Percentiles rank a stretch among this genome's conserved stretches.
These are phyloP conservation scores for Lycorma delicatula DNA, from an alignment of 1,140 invertebrate species.

Conservation along the genomic window DNA sequence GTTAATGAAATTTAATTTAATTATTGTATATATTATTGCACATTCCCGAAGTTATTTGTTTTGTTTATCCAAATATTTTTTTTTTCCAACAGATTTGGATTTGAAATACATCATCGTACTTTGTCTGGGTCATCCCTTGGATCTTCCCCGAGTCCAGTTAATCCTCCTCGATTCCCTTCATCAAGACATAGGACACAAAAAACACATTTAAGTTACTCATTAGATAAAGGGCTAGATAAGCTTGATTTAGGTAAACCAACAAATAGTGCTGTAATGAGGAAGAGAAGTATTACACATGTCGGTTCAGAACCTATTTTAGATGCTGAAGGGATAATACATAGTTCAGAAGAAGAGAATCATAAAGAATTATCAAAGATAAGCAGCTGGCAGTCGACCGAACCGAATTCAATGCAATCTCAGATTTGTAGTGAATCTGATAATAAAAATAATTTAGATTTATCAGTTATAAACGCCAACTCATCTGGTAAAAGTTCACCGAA, in stretches of 20 bases:
- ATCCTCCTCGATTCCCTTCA: conserved; percentile 28
- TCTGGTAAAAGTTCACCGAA: not conserved
- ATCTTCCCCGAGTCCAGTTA: conserved; percentile 33
- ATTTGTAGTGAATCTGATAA: too few relatives aligned
- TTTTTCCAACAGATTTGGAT: conserved; percentile 27
- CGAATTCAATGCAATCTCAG: too few relatives aligned
- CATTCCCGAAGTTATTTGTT: too few relatives aligned
- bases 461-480: not conserved
- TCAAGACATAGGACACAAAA: conserved; percentile 22
- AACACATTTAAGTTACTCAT: conserved; percentile 39
- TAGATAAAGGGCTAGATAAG: conserved; percentile 44
- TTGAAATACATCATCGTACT: conserved; percentile 40
- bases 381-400: too few relatives aligned
- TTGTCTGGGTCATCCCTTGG: conserved; percentile 42
- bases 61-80: not conserved
- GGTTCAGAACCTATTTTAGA: not conserved
- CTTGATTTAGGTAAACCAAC: conserved; percentile 22
- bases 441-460: too few relatives aligned
- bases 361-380: too few relatives aligned
- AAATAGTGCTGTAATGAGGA: not conserved
- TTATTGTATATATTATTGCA: too few relatives aligned
- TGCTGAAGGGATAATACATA: not conserved
- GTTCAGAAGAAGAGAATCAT: not conserved
- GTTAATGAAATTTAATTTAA: too few relatives aligned
- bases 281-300: not conserved